phyloP scores from a whole-genome alignment of 2,888 invertebrate genomes.

The Cheilosia impressa region DNA sequence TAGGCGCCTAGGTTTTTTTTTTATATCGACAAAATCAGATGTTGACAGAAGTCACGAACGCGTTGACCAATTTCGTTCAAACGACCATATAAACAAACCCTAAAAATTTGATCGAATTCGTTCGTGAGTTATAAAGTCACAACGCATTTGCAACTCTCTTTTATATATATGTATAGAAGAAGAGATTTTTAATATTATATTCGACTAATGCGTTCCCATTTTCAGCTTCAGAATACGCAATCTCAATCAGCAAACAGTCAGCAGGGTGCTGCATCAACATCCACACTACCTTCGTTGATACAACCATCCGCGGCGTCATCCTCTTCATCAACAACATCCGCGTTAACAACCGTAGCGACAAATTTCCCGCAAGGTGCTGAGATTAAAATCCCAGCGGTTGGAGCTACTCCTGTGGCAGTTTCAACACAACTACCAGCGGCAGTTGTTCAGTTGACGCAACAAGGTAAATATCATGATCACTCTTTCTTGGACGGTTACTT shows the following conservation, averaged over 20 bases:
- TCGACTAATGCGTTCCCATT: neutral
- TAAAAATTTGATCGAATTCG: too few relatives aligned
- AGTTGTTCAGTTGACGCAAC: slow-evolving; percentile 86
- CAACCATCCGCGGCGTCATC: slow-evolving; percentile 54
- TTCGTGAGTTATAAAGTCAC: too few relatives aligned
- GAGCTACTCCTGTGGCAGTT: slow-evolving; percentile 86
- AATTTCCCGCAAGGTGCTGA: slow-evolving; percentile 84
- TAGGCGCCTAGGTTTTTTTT: too few relatives aligned
- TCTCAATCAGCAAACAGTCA: slow-evolving; percentile 78
- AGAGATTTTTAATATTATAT: neutral
- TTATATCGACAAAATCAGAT: too few relatives aligned
- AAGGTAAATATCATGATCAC: slow-evolving; percentile 83
- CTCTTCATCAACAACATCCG: slow-evolving; percentile 42
- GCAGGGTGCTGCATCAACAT: slow-evolving; percentile 62
- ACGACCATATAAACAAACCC: too few relatives aligned
- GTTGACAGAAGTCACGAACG: too few relatives aligned
- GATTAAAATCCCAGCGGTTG: slow-evolving; percentile 86
- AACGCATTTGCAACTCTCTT: too few relatives aligned
- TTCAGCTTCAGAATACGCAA: slow-evolving; percentile 80
- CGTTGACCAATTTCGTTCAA: too few relatives aligned
- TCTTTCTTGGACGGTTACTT: neutral
- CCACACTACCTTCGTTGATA: slow-evolving; percentile 64
- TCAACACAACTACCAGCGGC: slow-evolving; percentile 86
- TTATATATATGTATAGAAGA: too few relatives aligned
- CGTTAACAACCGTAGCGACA: slow-evolving; percentile 54